A percentile compares a stretch with the other conserved stretches of the same genome.
These are phyloP conservation scores for Lamprotornis superbus DNA, from an alignment of 2,113 vertebrate genomes.

Conservation along the genomic window DNA sequence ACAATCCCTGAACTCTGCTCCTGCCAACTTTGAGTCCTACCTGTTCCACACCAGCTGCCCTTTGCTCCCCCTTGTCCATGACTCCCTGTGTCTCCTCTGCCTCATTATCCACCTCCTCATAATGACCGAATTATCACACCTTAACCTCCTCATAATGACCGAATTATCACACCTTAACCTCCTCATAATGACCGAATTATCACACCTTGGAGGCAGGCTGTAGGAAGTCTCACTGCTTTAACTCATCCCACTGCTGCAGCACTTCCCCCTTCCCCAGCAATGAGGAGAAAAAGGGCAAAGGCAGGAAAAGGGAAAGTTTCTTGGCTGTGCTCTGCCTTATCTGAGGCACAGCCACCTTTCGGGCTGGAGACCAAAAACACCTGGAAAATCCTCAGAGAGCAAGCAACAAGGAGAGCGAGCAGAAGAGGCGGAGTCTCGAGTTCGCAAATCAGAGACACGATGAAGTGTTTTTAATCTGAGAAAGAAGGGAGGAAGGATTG, in stretches of 20 bases:
- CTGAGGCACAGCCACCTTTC: neutral
- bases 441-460: neutral
- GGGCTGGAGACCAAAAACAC: neutral
- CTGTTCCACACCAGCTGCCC: neutral
- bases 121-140: too few species aligned
- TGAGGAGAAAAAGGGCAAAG: neutral
- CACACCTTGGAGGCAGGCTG: neutral
- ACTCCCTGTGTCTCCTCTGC: neutral
- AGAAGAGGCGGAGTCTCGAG: neutral
- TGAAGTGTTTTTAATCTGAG: accelerated
- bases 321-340: neutral
- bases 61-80: neutral
- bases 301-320: neutral
- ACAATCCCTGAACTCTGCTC: neutral
- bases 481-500: too few species aligned
- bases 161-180: too few species aligned
- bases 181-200: accelerated
- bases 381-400: neutral
- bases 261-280: neutral
- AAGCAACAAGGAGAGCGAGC: accelerated
- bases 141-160: accelerated
- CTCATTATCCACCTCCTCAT: neutral
- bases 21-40: accelerated
- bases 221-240: neutral
- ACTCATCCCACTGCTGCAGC: neutral